phyloP scores from a whole-genome alignment of 2,888 invertebrate genomes.

The Hypsopygia costalis region DNA sequence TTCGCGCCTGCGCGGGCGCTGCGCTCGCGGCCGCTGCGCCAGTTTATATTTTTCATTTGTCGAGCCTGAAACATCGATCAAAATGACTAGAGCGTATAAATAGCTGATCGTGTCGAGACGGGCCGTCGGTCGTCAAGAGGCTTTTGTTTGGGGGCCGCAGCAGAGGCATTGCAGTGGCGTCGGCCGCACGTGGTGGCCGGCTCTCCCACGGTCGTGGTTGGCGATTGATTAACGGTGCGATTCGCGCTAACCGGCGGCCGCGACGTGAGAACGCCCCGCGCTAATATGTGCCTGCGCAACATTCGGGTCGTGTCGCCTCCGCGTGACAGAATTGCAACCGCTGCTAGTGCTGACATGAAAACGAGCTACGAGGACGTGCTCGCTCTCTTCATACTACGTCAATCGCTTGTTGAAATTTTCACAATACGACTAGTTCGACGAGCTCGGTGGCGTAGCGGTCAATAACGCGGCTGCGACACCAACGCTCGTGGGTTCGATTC shows the following conservation, averaged over 20 bases:
- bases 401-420: no score
- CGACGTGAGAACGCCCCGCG: conserved; percentile 49
- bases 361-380: background rate
- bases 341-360: conserved; percentile 10
- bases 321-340: conserved; percentile 49
- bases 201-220: conserved; percentile 48
- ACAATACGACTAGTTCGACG: no score
- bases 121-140: conserved; percentile 17
- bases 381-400: no score
- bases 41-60: conserved; percentile 27
- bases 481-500: no score
- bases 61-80: conserved; percentile 34
- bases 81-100: conserved; percentile 33
- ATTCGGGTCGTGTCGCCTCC: conserved; percentile 45
- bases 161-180: background rate
- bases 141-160: conserved; percentile 14
- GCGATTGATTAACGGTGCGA: conserved; percentile 58
- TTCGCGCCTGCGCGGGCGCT: conserved; percentile 61
- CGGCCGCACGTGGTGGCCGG: conserved; percentile 36
- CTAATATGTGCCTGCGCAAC: conserved; percentile 39
- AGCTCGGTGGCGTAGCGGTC: no score
- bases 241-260: conserved; percentile 35
- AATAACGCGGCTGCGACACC: no score
- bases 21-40: conserved; percentile 19
- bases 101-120: conserved; percentile 23